These are phyloP conservation scores for Galendromus occidentalis DNA, from an alignment of 1,140 invertebrate genomes.

Conservation along the genomic window DNA sequence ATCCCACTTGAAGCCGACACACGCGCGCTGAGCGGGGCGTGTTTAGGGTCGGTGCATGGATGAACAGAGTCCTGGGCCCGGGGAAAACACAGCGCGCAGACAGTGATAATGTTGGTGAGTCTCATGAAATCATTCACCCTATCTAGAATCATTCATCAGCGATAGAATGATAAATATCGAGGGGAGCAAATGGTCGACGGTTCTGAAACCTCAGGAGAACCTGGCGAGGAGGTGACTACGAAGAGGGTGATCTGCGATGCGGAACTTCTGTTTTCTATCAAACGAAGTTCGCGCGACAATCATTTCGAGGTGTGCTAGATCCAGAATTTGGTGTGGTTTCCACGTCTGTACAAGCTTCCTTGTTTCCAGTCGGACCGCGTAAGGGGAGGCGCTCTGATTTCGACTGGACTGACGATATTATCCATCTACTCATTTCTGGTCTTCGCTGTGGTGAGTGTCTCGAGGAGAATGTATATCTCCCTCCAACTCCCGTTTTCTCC, in stretches of 20 bases:
- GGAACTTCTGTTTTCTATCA: too few relatives aligned
- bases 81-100: background rate
- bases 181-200: too few relatives aligned
- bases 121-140: conserved; percentile 46
- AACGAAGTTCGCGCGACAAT: too few relatives aligned
- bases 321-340: too few relatives aligned
- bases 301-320: too few relatives aligned
- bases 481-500: too few relatives aligned
- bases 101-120: conserved; percentile 21
- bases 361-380: background rate
- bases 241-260: too few relatives aligned
- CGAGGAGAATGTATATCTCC: too few relatives aligned
- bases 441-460: background rate
- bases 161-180: too few relatives aligned
- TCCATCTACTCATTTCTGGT: background rate
- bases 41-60: conserved; percentile 18
- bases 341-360: too few relatives aligned
- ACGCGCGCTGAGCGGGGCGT: conserved; percentile 25
- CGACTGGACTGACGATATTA: background rate
- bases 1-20: conserved; percentile 26
- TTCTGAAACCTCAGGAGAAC: too few relatives aligned
- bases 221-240: too few relatives aligned
- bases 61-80: background rate
- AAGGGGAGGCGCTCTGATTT: background rate
- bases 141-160: conserved; percentile 27